Base-by-base conservation (phyloP, 2,888 invertebrate genomes). In the Sinelater perroti region DNA sequence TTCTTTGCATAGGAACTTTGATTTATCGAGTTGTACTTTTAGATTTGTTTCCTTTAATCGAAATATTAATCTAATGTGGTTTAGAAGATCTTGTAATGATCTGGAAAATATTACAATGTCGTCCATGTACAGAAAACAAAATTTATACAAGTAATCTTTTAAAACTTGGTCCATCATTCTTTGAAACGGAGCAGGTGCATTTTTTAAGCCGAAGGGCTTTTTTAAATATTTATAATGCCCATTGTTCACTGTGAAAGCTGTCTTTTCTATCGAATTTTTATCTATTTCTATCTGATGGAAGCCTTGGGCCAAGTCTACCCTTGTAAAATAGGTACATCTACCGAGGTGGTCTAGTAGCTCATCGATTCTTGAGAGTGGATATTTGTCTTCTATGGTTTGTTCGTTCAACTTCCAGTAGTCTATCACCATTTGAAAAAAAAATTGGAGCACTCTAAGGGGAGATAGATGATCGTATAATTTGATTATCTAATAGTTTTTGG, bases 201-300 rank as follows among this genome's bases (percentile, higher is more conserved):
- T 56, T 21, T 58, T 58, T 17, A 58, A 30, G 0, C 58, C 58
- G 16, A 61, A 50, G 4, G 51, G 58, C 42, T 45, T 44, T 7
- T 56, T 11, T 2, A 56, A 24, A 11, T 60, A 64, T 49, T 64
- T 60, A 11, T 40, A 60, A 33, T 64, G 62, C 0, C 62, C 61
- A 20, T 46, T 60, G 14, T 58, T 28, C 1, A 50, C 49, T 5
- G 33, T 33, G 21, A 64, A 64, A 1, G 58, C 60, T 7, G 55
- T 62, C 47, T 60, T 57, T 38, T 61, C 56, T 3, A 59, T 49
- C 7, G 38, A 50, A 1, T 38, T 11, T 0, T 3, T 53, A 36
- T 59, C 24, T 56, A 68, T 61, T 44, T 65, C 65, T 5, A 74
- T 67, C 55, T 75, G 73, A 24, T 67, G 67, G 21, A 70, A 72